Percentiles rank a stretch among this genome's conserved stretches.
Evolutionary conservation across 35 echinoderm and acorn worm genomes (phyloP).

Genomic region (Ophiothrix spiculata): DNA sequence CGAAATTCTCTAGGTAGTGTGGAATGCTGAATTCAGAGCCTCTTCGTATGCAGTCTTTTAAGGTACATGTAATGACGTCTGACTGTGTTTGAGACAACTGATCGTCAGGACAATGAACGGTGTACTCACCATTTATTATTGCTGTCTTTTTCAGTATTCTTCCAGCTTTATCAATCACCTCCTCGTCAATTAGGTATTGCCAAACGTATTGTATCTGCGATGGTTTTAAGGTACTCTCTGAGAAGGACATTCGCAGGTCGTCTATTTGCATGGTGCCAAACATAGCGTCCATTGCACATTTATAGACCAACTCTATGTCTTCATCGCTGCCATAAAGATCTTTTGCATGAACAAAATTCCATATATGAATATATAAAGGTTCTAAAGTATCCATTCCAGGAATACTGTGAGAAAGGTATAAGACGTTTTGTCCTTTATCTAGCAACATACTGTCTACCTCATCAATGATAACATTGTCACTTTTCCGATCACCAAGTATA

Average conservation of each 20-base stretch:
- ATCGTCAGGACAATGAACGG: not conserved
- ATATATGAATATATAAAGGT: not conserved
- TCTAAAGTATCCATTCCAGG: not conserved
- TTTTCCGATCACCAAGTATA: not conserved
- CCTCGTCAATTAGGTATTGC: not conserved
- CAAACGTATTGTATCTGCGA: not conserved
- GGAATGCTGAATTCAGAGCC: not conserved
- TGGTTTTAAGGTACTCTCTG: not conserved
- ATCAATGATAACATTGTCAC: not conserved
- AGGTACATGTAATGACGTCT: not conserved
- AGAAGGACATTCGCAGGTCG: not conserved
- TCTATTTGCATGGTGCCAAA: not conserved
- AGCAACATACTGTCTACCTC: not conserved
- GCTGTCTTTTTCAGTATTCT: not conserved
- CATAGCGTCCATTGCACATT: not conserved
- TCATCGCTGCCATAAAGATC: not conserved
- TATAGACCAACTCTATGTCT: not conserved
- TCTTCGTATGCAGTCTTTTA: not conserved
- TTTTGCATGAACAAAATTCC: not conserved
- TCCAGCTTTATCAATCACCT: not conserved
- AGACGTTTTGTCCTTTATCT: not conserved
- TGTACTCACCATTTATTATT: not conserved
- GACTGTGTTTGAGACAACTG: not conserved
- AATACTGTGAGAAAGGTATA: not conserved
- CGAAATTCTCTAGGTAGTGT: not conserved